Evolutionary conservation across 2,797 vertebrate species (phyloP), one percentile per base, ranked within the genome.

Genomic region (Crenuchus spilurus): DNA sequence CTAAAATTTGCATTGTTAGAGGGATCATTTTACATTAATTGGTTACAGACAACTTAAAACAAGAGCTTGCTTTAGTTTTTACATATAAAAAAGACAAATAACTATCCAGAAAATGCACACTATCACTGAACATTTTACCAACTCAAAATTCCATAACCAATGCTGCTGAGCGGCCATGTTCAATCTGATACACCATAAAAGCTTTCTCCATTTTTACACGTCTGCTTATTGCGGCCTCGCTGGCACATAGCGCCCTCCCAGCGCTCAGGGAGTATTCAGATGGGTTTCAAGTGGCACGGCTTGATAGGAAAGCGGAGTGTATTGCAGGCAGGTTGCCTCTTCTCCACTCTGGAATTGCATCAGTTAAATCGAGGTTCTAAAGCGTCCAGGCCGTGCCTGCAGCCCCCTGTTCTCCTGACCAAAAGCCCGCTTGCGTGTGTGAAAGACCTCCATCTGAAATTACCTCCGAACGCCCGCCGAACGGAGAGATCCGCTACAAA

Each of bases 401-500:
- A 35, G 49, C 37, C 64, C 18, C 18, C 30, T n/a, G 16, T 33
- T 33, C 52, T n/a, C 52, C 30, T 57, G 51, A 28, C 51, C 51
- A 54, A 14, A 48, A 30, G 7, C 20, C 20, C 51, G 20, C 1
- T 20, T 22, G 18, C n/a, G 9, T 11, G 18, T 9, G 46, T 2
- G 18, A 48, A 48, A n/a, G 18, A 18, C 44, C 44, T 22, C 44
- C n/a, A 26, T 51, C 72, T 51, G 33, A 46, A 69, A 76, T 72
- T 54, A 63, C 74, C 74, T 68, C 44, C 33, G 28, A 58, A 41
- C 10, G 31, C 61, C 66, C 55, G 61, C 57, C 20, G 57, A 76
- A 73, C 39, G 24, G 41, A 73, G 69, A 78, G 76, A 75, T 78
- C 75, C 28, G 10, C 67, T 74, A 65, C 65, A 75, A 82, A 70